Evolutionary conservation across 2,888 invertebrate species (phyloP), one percentile per base, ranked within the genome.

Genomic region (Meloe dianella): DNA sequence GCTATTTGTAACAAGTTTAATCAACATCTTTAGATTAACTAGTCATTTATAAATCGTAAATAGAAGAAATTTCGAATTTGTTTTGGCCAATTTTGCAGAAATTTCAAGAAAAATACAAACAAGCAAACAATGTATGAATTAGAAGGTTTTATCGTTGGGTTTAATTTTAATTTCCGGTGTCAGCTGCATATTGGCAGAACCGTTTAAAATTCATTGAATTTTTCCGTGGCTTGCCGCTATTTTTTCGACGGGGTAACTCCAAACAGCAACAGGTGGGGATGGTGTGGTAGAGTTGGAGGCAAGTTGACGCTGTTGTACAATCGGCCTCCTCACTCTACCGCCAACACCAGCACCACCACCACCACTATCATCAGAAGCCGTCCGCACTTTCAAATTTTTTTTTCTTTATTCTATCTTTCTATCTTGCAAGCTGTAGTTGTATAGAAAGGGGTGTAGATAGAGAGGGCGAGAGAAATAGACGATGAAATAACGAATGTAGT

Each of bases 121-220:
- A 2, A 10, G 32, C 1, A 32, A 17, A 41, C 6, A 7, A 6
- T 41, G n/a, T 41, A 41, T 41, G 41, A 41, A 41, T 41, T 41
- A 4, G 17, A 7, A 6, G 63, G 61, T 61, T 61, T 64, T 64
- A 67, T 67, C 61, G 61, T 20, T 38, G 64, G 62, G 22, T 62
- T 64, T 67, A 64, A 67, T 67, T 67, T 67, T 67, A 67, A 67
- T 68, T 65, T 68, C 68, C 68, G 68, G 65, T 60, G 65, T 65
- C 68, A 65, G 63, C 65, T 60, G 65, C 65, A 68, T 68, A 68
- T 64, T 64, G 75, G 73, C 74, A 74, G 74, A 69, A 74, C 69
- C 75, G 78, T 78, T 81, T 80, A 78, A 79, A 79, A 80, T 81
- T 80, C 80, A 81, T 79, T 77, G 80, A 79, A 80, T 80, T 80